Evolutionary conservation across 2,888 invertebrate species (phyloP), one percentile per base, ranked within the genome.

Genomic region (Gortyna flavago): DNA sequence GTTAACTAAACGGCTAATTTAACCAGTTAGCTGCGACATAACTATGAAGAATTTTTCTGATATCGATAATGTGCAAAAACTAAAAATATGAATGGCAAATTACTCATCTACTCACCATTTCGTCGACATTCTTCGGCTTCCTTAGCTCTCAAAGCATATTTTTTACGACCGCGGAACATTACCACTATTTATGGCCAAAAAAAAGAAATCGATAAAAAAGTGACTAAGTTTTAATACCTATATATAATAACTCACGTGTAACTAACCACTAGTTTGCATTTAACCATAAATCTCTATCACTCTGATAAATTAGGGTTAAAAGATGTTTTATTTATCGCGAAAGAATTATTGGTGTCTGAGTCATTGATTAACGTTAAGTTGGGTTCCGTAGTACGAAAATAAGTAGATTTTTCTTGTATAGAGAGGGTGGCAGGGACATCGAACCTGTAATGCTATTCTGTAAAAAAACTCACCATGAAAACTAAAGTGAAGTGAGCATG

Each of bases 261-360:
- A 64, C 59, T 84, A 84, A 87, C 76, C 72, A 72, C 65, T 77
- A 64, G 59, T 71, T 62, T 38, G 61, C 48, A 75, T 71, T 59
- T 29, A 65, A 51, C 67, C 29, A 82, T 80, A 71, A 72, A 82
- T 68, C 54, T 76, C 0, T 62, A 68, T 21, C 71, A 57, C 41
- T 82, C 64, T 79, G 79, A 70, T 79, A 62, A 70, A 86, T 86
- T 71, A 71, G 44, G 74, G 78, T 76, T 67, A 51, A 51, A 54
- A 32, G 13, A 75, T 70, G 57, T 64, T 71, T 79, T 77, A 68
- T 79, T 44, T 64, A 70, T 62, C 44, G 41, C 62, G 29, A 62
- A 79, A 79, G 35, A 69, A 64, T 70, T 70, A 54, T 62, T 54
- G 25, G 35, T 51, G 18, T 8, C 61, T 78, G 70, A 77, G 29